Evolutionary conservation across 2,113 vertebrate species (phyloP), one percentile per base, ranked within the genome.

Genomic region (Platycercus adscitus): DNA sequence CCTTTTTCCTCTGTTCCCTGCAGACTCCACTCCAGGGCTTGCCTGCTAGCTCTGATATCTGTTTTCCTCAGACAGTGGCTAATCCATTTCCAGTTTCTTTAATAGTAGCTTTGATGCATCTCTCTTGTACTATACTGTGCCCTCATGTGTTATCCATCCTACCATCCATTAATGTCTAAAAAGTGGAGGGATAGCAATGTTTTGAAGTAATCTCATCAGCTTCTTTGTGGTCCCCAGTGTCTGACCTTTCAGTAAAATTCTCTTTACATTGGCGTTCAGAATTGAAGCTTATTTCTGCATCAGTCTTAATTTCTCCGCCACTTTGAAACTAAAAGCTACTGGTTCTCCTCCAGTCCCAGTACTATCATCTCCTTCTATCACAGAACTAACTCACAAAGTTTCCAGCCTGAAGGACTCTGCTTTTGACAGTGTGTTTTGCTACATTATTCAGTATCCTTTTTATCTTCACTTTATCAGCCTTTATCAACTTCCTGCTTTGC

Each of bases 31-130:
- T 89, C 55, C 47, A 41, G 75, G 56, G 55, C 47, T 79, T 81
- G 47, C 61, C 69, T 87, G 64, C 84, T 79, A 60, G 39, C 60
- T 88, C 43, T 76, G 29, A 33, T 75, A 63, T 35, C 52, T 81
- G 84, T 76, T 89, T 93, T 91, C 20, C 78, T 68, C 85, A 95
- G 89, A 60, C 39, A 33, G 69, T 35, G 56, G 56, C 65, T 85
- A 89, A 91, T 93, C 84, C 63, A 61, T 91, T 95, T 91, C 65
- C 61, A 82, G 39, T 84, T 86, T 86, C 83, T 84, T 93, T 81
- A 91, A 41, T 1, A 82, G 84, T 13, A 85, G 56, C 52, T 93
- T 81, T 87, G 85, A 82, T 64, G 47, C n/a, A 28, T 85, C 69
- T 79, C 39, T 23, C 78, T 86, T 33, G 17, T 53, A 33, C 31